Conservation (phyloP, 1,140 invertebrate genomes). For the Oedothorax gibbosus region DNA sequence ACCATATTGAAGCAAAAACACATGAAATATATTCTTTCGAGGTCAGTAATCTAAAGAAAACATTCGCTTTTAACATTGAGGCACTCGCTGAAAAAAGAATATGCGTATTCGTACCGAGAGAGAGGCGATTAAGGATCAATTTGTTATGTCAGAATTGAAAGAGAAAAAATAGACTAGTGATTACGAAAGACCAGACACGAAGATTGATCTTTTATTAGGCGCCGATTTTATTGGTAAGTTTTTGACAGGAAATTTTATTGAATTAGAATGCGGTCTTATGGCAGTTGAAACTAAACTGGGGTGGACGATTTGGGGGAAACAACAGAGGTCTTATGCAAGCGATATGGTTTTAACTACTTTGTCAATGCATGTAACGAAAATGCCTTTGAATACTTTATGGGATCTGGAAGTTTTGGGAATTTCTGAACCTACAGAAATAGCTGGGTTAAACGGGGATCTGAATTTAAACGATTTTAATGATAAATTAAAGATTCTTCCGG, state of each 20-base stretch:
- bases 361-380: slow-evolving; percentile 8
- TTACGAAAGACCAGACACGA: neutral
- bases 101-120: slow-evolving; percentile 17
- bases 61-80: slow-evolving; percentile 21
- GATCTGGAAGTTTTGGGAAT: no score
- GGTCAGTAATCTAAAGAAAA: slow-evolving; percentile 20
- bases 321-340: neutral
- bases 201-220: slow-evolving; percentile 22
- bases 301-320: neutral
- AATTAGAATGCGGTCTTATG: slow-evolving; percentile 16
- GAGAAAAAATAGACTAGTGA: slow-evolving; percentile 5
- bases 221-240: slow-evolving; percentile 16
- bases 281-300: slow-evolving; percentile 24
- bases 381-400: neutral
- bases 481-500: slow-evolving; percentile 23
- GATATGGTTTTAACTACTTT: slow-evolving; percentile 4
- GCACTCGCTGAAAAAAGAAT: slow-evolving; percentile 11
- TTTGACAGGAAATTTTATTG: no score
- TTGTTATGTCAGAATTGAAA: slow-evolving; percentile 15
- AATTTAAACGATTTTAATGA: slow-evolving; percentile 26
- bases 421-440: neutral
- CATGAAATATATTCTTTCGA: slow-evolving; percentile 33
- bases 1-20: neutral
- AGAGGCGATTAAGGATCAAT: slow-evolving; percentile 14
- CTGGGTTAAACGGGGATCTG: neutral